These are phyloP conservation scores for Drosophila ogumai DNA, from an alignment of 1,140 invertebrate species.

Conservation along the genomic window DNA sequence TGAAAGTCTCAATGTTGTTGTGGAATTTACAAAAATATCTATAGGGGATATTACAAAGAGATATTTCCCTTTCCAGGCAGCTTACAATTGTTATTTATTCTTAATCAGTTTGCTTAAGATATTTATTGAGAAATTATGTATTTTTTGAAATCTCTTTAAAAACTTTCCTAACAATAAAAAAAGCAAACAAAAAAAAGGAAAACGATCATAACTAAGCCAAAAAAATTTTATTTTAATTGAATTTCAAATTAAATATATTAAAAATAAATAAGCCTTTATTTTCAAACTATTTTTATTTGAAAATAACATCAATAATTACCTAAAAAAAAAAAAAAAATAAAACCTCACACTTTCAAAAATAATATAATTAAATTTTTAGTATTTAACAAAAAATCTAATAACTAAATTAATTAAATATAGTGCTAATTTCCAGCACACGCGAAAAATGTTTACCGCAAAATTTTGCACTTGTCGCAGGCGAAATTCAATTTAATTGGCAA, in stretches of 20 bases:
- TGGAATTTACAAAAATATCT: neutral
- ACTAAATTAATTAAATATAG: neutral
- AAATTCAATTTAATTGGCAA: constrained; percentile 24
- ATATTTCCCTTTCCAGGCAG: too few species aligned
- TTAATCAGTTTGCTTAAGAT: too few species aligned
- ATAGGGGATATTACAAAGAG: neutral
- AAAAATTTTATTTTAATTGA: neutral
- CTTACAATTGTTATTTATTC: too few species aligned
- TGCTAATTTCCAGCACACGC: constrained; percentile 12
- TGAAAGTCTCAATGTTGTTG: neutral
- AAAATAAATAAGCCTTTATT: neutral
- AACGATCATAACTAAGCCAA: too few species aligned
- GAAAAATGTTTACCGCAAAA: constrained; percentile 7
- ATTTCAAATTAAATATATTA: neutral
- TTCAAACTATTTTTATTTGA: neutral
- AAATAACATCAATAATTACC: neutral
- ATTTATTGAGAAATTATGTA: too few species aligned
- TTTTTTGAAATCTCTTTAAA: too few species aligned
- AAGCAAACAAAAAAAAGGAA: too few species aligned
- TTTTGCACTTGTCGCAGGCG: neutral
- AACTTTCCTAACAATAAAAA: too few species aligned
- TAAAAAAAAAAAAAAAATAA: neutral
- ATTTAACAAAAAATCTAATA: neutral
- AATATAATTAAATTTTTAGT: neutral
- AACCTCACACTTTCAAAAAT: neutral